Conservation (phyloP, 1,140 invertebrate species). For the Brachionus calyciflorus region DNA sequence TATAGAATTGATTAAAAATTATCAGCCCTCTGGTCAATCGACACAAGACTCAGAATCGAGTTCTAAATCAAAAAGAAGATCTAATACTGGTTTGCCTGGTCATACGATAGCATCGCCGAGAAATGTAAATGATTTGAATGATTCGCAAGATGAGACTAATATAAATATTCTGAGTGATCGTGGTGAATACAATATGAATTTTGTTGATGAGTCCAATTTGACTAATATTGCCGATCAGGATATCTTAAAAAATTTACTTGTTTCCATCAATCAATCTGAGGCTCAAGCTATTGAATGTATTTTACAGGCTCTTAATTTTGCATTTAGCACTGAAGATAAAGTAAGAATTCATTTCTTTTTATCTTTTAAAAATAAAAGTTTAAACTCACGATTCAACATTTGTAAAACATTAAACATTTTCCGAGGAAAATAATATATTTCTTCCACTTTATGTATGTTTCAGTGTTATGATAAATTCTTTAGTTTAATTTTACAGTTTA, state of each 20-base stretch:
- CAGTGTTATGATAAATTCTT: too few relatives aligned
- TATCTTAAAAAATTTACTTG: conserved; percentile 8
- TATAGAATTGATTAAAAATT: neutral
- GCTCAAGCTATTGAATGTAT: conserved; percentile 6
- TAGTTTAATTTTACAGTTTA: too few relatives aligned
- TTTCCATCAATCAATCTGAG: neutral
- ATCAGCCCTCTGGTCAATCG: neutral
- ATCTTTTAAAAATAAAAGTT: too few relatives aligned
- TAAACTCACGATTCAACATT: too few relatives aligned
- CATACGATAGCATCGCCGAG: neutral
- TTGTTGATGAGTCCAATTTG: conserved; percentile 8
- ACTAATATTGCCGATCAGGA: conserved; percentile 27
- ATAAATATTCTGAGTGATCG: conserved; percentile 18
- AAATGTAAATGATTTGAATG: neutral
- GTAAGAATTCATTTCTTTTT: neutral
- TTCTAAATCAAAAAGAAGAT: neutral
- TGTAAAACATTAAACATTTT: too few relatives aligned
- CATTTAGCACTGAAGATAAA: conserved; percentile 11
- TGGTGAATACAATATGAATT: conserved; percentile 11
- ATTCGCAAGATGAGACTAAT: neutral
- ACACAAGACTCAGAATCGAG: neutral
- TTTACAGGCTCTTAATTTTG: conserved; percentile 24
- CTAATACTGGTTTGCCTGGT: neutral
- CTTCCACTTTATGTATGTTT: too few relatives aligned
- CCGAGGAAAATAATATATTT: too few relatives aligned